A percentile compares a stretch with the other conserved stretches of the same genome.
Evolutionary conservation across 2,797 vertebrate genomes (phyloP).

Genomic region (Poecile montanus): DNA sequence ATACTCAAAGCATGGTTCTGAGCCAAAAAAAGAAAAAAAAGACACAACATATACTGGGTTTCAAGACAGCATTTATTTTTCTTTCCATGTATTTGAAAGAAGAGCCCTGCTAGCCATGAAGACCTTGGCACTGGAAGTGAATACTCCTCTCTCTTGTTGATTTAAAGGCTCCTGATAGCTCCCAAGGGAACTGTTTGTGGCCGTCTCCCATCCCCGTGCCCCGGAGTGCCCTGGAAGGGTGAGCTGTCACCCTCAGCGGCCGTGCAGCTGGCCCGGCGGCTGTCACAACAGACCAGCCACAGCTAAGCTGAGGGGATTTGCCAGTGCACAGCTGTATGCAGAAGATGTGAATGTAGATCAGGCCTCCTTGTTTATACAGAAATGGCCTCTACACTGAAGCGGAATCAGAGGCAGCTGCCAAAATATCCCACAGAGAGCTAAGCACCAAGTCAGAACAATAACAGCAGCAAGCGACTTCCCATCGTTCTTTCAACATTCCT

Average conservation of each 20-base stretch:
- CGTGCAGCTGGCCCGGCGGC: neutral
- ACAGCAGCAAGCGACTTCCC: constrained; percentile 4
- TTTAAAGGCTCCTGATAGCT: constrained; percentile 22
- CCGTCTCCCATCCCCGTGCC: neutral
- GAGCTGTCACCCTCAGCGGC: neutral
- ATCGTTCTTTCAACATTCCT: constrained; percentile 23
- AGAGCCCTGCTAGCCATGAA: neutral
- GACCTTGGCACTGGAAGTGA: constrained; percentile 6
- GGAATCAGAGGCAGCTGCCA: constrained; percentile 34
- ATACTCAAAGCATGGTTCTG: neutral
- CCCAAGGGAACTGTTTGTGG: neutral
- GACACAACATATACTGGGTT: neutral
- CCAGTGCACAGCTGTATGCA: neutral
- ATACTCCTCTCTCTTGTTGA: neutral
- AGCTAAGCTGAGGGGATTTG: neutral
- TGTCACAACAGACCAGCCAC: constrained; percentile 5
- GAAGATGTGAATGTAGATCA: neutral
- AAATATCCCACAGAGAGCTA: constrained; percentile 27
- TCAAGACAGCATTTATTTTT: constrained; percentile 26
- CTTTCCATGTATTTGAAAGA: constrained; percentile 13
- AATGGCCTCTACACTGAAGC: neutral
- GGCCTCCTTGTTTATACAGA: constrained; percentile 23
- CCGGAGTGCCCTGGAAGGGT: constrained; percentile 15
- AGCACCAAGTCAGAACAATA: constrained; percentile 24
- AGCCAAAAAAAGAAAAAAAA: neutral